Base-by-base conservation (phyloP, 1,140 invertebrate species). In the Muscidifurax raptorellus region DNA sequence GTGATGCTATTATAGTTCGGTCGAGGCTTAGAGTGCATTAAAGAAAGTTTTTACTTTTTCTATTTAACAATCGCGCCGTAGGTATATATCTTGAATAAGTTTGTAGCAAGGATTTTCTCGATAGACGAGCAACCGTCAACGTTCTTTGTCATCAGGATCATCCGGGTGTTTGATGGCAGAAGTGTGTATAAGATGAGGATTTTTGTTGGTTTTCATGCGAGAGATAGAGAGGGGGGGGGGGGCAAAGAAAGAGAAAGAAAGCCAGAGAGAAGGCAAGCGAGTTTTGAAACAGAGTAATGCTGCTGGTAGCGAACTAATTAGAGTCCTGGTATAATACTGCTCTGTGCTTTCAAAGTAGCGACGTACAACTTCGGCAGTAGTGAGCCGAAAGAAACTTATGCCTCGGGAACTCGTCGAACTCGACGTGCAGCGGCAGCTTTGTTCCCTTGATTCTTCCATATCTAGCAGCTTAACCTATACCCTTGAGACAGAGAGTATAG, bases 371-470 rank as follows among this genome's bases (percentile, higher is more conserved):
- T 80, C 22, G 78, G 74, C 82, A 69, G 78, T 83, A 30, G 66
- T n/a, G 76, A 83, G 74, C 78, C 30, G 72, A 81, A 86, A 86
- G 81, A 86, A 86, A 86, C 83, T 86, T 86, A 80, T 82, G 77
- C 77, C 15, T 47, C 36, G 75, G 64, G 52, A 84, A 79, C 76
- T 84, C 67, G 82, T 79, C 83, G 36, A 80, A 80, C 76, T 84
- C 83, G 76, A 84, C 67, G 67, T 79, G 67, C 44, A 40, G 18
- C 18, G 27, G 52, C 66, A 59, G 77, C 77, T 84, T 84, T 80
- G 83, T 84, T 80, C 77, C 75, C 71, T 66, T 36, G 69, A 80
- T 84, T 84, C 83, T 84, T 84, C 77, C 77, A 80, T 84, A 84
- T 84, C 82, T 79, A 28, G 64, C 44, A 27, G 75, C 82, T 78